Conservation (phyloP, 1,140 invertebrate species). For the Neuroterus valhalla region DNA sequence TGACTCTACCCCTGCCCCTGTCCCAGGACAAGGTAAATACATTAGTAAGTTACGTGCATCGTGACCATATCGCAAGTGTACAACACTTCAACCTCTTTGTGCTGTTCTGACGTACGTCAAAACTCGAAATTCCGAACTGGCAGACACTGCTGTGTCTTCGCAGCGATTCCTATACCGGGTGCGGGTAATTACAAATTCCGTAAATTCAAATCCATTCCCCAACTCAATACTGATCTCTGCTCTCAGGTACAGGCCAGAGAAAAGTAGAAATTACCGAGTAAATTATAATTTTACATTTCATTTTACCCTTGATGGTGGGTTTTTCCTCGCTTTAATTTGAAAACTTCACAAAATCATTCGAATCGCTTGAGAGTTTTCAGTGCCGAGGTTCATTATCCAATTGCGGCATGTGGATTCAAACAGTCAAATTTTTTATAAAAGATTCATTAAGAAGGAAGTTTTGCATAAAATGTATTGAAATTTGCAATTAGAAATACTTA, state of each 20-base stretch:
- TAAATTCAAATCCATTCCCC: background rate
- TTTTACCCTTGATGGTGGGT: too few species aligned
- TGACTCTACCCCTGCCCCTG: slow-evolving; percentile 80
- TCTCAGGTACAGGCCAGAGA: background rate
- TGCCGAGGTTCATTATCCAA: background rate
- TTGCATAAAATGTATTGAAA: too few species aligned
- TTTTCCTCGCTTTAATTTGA: too few species aligned
- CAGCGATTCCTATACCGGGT: slow-evolving; percentile 7
- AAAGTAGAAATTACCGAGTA: too few species aligned
- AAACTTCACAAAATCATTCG: too few species aligned
- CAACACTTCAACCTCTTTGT: slow-evolving; percentile 9
- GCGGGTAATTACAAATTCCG: background rate
- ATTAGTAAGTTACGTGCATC: slow-evolving; percentile 25
- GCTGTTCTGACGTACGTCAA: slow-evolving; percentile 15
- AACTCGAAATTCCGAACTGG: too few species aligned
- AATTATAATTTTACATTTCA: too few species aligned
- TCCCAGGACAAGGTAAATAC: slow-evolving; percentile 78
- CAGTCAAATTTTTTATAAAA: background rate
- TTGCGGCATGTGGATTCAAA: background rate
- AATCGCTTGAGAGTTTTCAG: background rate
- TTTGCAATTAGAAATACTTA: too few species aligned
- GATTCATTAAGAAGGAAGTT: background rate
- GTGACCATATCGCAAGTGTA: slow-evolving; percentile 7
- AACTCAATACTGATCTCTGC: background rate
- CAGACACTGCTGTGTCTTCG: slow-evolving; percentile 4